These are phyloP conservation scores for Neopelma chrysocephalum DNA, from an alignment of 2,797 vertebrate genomes.

Conservation along the genomic window DNA sequence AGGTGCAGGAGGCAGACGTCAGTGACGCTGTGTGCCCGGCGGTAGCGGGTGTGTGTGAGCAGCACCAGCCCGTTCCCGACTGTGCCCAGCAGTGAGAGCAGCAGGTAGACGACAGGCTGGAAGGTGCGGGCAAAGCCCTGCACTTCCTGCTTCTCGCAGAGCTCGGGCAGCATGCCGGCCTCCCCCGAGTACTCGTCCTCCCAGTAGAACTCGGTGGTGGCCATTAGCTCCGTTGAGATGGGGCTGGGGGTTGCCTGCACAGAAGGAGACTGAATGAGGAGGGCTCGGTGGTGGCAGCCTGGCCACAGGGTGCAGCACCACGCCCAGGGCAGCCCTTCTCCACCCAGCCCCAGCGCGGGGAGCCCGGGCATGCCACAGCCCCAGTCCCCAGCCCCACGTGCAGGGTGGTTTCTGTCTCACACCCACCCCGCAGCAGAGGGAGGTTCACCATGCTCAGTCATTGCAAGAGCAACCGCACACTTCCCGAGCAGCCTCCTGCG, in stretches of 20 bases:
- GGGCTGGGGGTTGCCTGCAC: not conserved
- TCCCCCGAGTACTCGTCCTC: not conserved
- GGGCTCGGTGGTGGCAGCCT: rapidly evolving
- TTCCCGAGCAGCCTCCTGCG: rapidly evolving
- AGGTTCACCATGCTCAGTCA: rapidly evolving
- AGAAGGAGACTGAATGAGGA: not conserved
- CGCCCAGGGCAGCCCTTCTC: not conserved
- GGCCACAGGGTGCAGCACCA: rapidly evolving
- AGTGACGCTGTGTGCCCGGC: conserved; percentile 78
- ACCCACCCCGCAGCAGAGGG: rapidly evolving
- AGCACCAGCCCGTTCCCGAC: conserved; percentile 87
- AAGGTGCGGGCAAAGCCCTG: conserved; percentile 76
- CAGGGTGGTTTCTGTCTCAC: rapidly evolving
- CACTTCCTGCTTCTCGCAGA: conserved; percentile 73
- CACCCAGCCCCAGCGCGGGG: rapidly evolving
- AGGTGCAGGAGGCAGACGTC: conserved; percentile 89
- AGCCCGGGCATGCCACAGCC: rapidly evolving
- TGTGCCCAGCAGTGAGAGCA: conserved; percentile 81
- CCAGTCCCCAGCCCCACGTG: rapidly evolving
- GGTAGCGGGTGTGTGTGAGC: conserved; percentile 81
- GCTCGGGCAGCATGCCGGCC: not conserved
- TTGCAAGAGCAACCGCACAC: not conserved
- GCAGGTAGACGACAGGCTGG: conserved; percentile 78
- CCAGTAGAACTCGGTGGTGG: conserved; percentile 24
- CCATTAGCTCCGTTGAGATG: rapidly evolving